Percentiles rank a stretch among this genome's conserved stretches.
Conservation (phyloP, 2,888 invertebrate genomes). For the Archips xylosteana region DNA sequence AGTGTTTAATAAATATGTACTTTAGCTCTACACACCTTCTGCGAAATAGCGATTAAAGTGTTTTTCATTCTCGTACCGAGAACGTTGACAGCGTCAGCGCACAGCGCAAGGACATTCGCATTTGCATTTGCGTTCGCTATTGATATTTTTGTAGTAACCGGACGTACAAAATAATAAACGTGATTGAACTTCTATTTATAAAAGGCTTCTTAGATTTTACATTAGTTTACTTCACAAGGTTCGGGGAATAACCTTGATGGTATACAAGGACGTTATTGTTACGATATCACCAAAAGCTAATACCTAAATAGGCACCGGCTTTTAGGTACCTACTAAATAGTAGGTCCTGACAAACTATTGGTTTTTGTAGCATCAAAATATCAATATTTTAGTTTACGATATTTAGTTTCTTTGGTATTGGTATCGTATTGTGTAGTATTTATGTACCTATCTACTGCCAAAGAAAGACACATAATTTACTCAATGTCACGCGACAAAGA, state of each 20-base stretch:
- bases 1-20: conserved; percentile 27
- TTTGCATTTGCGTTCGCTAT: not conserved
- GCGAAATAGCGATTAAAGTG: conserved; percentile 34
- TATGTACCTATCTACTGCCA: not conserved
- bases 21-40: conserved; percentile 23
- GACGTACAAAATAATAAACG: not conserved
- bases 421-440: not conserved
- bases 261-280: not conserved
- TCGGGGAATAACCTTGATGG: not conserved
- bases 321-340: too few relatives aligned
- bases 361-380: too few relatives aligned
- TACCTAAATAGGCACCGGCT: not conserved
- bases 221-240: not conserved
- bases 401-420: too few relatives aligned
- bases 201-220: not conserved
- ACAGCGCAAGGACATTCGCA: conserved; percentile 9
- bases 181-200: conserved; percentile 3
- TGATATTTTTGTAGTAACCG: conserved; percentile 8
- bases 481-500: not conserved
- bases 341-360: too few relatives aligned
- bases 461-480: not conserved
- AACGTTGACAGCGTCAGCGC: conserved; percentile 32
- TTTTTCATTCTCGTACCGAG: conserved; percentile 36
- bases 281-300: not conserved
- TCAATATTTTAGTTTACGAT: too few relatives aligned